These are phyloP conservation scores for Chiloscyllium punctatum DNA, from an alignment of 2,797 vertebrate species.

Conservation along the genomic window DNA sequence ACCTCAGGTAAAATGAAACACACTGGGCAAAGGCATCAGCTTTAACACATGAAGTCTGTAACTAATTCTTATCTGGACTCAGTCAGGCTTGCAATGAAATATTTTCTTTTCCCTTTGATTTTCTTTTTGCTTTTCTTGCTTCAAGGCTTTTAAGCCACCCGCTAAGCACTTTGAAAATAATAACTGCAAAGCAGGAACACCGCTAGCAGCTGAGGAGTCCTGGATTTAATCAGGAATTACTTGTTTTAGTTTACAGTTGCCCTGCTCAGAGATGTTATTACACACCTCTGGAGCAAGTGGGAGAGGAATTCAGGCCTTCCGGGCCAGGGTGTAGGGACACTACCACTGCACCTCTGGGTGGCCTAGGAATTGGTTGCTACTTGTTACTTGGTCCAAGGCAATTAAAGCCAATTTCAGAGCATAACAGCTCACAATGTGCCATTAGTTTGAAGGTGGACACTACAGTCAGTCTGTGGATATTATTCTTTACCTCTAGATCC, in stretches of 20 bases:
- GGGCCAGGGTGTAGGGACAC: too few species aligned
- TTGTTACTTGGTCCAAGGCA: background rate
- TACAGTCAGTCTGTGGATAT: background rate
- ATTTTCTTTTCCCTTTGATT: background rate
- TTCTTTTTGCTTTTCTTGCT: background rate
- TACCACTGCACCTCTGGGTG: too few species aligned
- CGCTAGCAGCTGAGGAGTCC: background rate
- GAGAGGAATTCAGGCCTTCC: too few species aligned
- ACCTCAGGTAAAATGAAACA: background rate
- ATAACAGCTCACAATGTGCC: background rate
- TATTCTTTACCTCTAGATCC: background rate
- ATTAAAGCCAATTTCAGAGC: background rate
- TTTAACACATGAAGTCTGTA: background rate
- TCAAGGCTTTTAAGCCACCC: background rate
- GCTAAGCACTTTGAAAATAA: background rate
- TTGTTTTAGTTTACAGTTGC: too few species aligned
- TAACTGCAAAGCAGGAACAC: background rate
- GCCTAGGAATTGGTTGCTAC: too few species aligned
- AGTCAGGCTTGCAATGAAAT: background rate
- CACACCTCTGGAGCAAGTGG: too few species aligned
- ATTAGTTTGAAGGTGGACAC: background rate
- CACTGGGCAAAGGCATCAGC: background rate
- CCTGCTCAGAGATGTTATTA: too few species aligned
- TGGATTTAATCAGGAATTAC: background rate
- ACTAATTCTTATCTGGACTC: background rate